Conservation (phyloP, 1,140 invertebrate genomes). For the Drosophila auraria region DNA sequence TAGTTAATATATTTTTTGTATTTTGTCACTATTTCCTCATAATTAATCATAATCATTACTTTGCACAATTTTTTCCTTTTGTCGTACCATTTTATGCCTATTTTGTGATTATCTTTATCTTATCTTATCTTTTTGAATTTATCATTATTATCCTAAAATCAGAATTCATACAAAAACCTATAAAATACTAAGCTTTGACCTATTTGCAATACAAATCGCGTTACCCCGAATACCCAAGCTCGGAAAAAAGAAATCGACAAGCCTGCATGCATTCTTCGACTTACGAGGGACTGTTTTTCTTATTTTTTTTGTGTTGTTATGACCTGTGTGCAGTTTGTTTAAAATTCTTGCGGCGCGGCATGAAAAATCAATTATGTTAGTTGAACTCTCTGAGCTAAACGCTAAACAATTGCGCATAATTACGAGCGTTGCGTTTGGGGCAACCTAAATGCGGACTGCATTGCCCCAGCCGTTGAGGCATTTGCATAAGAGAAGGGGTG, state of each 20-base stretch:
- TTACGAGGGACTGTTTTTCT: slow-evolving; percentile 6
- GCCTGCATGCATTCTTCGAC: slow-evolving; percentile 29
- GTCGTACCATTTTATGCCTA: no score
- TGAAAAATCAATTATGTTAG: slow-evolving; percentile 79
- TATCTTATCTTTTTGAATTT: no score
- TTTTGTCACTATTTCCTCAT: background rate
- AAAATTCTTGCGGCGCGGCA: slow-evolving; percentile 59
- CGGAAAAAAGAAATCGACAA: slow-evolving; percentile 22
- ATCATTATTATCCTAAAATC: no score
- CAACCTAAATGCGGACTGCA: slow-evolving; percentile 47
- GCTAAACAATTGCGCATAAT: slow-evolving; percentile 83
- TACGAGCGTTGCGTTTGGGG: slow-evolving; percentile 51
- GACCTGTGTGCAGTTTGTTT: slow-evolving; percentile 46
- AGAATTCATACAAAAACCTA: background rate
- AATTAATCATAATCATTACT: no score
- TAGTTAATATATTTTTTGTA: background rate
- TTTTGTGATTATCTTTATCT: no score
- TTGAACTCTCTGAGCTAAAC: slow-evolving; percentile 70
- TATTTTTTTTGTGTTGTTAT: slow-evolving; percentile 21
- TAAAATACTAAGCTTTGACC: background rate
- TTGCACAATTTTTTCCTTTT: background rate
- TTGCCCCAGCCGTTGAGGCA: slow-evolving; percentile 59
- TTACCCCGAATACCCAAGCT: background rate
- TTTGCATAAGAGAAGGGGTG: slow-evolving; percentile 60
- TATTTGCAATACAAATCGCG: slow-evolving; percentile 8